Percentiles rank a stretch among this genome's conserved stretches.
Evolutionary conservation across 2,888 invertebrate species (phyloP).

Genomic region (Branchellion lobata): DNA sequence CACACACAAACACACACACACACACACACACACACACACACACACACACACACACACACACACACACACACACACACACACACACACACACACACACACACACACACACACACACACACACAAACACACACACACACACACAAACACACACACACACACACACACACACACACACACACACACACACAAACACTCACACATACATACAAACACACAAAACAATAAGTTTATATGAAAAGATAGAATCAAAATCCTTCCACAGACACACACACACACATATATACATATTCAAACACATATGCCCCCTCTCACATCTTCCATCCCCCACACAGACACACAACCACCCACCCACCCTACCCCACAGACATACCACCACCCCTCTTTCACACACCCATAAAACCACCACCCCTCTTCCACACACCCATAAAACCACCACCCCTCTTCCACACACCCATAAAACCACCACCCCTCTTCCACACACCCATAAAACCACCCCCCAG

Average conservation of each 20-base stretch:
- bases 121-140: conserved; percentile 1
- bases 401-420: not conserved
- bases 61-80: not conserved
- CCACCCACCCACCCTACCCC: not conserved
- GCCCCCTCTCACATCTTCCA: not conserved
- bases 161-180: conserved; percentile 16
- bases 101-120: conserved; percentile 29
- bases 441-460: not conserved
- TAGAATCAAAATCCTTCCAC: too few species aligned
- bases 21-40: conserved; percentile 45
- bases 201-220: too few species aligned
- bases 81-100: conserved; percentile 9
- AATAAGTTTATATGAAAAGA: too few species aligned
- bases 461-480: not conserved
- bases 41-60: conserved; percentile 46
- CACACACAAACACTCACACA: conserved; percentile 44
- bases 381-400: not conserved
- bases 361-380: not conserved
- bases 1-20: conserved; percentile 20
- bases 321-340: conserved; percentile 12
- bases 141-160: not conserved
- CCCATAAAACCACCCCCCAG: not conserved
- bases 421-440: not conserved
- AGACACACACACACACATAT: conserved; percentile 36
- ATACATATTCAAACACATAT: not conserved